These are phyloP conservation scores for Lordiphosa mommai DNA, from an alignment of 1,140 invertebrate species.

Conservation along the genomic window DNA sequence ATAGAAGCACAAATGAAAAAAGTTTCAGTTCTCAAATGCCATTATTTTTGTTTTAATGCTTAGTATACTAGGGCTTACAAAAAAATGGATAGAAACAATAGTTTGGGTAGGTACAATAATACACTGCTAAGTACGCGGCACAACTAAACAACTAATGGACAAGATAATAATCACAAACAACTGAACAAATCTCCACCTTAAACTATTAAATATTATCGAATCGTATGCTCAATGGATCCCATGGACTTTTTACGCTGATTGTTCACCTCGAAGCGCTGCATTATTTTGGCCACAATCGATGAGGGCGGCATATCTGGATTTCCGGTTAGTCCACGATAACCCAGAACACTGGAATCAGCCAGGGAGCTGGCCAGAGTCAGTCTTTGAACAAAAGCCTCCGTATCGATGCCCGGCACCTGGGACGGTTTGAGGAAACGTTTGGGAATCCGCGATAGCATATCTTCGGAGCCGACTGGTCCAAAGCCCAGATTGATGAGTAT, in stretches of 20 bases:
- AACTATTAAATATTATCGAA: constrained; percentile 8
- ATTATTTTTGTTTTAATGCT: constrained; percentile 38
- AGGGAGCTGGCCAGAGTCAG: constrained; percentile 82
- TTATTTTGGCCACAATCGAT: constrained; percentile 75
- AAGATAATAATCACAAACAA: constrained; percentile 59
- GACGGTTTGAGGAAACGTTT: constrained; percentile 83
- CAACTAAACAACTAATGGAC: constrained; percentile 60
- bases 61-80: constrained; percentile 19
- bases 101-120: constrained; percentile 25
- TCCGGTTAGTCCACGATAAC: constrained; percentile 84
- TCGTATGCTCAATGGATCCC: constrained; percentile 60
- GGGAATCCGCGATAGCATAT: constrained; percentile 83
- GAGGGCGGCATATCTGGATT: constrained; percentile 75
- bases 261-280: constrained; percentile 77
- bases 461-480: constrained; percentile 80
- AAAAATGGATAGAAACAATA: constrained; percentile 15
- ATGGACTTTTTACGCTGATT: constrained; percentile 76
- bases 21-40: background rate
- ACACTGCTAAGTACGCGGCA: constrained; percentile 67
- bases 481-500: constrained; percentile 85
- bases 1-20: background rate
- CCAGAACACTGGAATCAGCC: constrained; percentile 83
- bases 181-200: constrained; percentile 12
- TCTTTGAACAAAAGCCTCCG: constrained; percentile 83
- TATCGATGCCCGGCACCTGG: constrained; percentile 82